These are phyloP conservation scores for Salvelinus sp. DNA, from an alignment of 2,113 vertebrate species.

Conservation along the genomic window DNA sequence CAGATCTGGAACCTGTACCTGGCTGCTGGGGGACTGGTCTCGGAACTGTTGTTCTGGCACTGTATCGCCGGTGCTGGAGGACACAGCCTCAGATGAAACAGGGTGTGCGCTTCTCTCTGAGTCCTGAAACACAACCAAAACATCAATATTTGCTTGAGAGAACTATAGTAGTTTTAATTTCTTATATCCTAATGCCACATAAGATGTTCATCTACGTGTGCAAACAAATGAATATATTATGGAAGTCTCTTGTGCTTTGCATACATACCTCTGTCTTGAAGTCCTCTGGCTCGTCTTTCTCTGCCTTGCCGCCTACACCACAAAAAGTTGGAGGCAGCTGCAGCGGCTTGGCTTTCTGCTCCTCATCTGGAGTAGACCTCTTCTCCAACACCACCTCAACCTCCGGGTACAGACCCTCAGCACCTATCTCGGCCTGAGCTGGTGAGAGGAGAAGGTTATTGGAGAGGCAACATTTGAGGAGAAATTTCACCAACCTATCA, in stretches of 20 bases:
- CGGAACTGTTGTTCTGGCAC: neutral
- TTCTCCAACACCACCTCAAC: constrained; percentile 82
- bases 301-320: constrained; percentile 76
- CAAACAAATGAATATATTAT: neutral
- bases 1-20: neutral
- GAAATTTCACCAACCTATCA: neutral
- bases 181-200: too few relatives aligned
- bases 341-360: constrained; percentile 77
- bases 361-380: constrained; percentile 79
- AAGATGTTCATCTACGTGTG: neutral
- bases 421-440: neutral
- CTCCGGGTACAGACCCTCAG: constrained; percentile 66
- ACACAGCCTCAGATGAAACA: constrained; percentile 3
- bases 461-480: too few relatives aligned
- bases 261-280: constrained; percentile 79
- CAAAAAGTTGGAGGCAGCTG: constrained; percentile 82
- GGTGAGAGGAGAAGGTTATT: neutral
- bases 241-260: constrained; percentile 70
- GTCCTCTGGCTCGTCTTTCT: constrained; percentile 78
- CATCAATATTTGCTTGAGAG: neutral
- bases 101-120: constrained; percentile 37
- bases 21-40: neutral
- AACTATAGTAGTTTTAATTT: neutral
- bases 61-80: too few relatives aligned
- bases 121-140: constrained; percentile 32